Conservation (phyloP, 2,113 vertebrate genomes). For the Nesoenas mayeri region DNA sequence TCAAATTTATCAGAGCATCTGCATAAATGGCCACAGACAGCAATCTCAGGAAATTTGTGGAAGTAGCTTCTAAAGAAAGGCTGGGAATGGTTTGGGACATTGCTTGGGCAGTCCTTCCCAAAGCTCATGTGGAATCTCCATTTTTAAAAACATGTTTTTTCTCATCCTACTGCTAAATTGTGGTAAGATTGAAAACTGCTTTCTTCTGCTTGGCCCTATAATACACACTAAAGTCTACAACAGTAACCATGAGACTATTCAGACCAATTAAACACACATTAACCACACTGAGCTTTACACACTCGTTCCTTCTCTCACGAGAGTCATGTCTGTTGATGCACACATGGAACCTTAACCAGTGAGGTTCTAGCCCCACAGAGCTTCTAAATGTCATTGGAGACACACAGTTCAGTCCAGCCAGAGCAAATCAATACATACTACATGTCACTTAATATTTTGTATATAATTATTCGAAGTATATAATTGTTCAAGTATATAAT, state of each 20-base stretch:
- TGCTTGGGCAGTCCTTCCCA: not conserved
- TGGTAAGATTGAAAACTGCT: not conserved
- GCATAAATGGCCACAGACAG: not conserved
- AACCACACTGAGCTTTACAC: not conserved
- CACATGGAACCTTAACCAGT: not conserved
- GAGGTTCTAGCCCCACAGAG: not conserved
- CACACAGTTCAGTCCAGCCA: not conserved
- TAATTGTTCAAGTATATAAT: not conserved
- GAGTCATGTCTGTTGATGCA: not conserved
- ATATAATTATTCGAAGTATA: no score
- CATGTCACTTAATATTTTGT: not conserved
- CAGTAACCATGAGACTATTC: not conserved
- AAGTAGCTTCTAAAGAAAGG: not conserved
- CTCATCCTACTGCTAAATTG: not conserved
- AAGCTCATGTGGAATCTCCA: not conserved
- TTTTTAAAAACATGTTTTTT: not conserved
- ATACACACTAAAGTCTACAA: not conserved
- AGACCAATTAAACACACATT: not conserved
- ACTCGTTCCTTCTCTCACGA: rapidly evolving
- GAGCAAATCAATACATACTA: not conserved
- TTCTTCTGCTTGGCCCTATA: not conserved
- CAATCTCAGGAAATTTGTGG: not conserved
- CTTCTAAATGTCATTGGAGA: not conserved
- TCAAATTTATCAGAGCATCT: not conserved
- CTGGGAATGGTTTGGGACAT: not conserved